Conservation (phyloP, 2,797 vertebrate species). For the Anguilla megastoma region DNA sequence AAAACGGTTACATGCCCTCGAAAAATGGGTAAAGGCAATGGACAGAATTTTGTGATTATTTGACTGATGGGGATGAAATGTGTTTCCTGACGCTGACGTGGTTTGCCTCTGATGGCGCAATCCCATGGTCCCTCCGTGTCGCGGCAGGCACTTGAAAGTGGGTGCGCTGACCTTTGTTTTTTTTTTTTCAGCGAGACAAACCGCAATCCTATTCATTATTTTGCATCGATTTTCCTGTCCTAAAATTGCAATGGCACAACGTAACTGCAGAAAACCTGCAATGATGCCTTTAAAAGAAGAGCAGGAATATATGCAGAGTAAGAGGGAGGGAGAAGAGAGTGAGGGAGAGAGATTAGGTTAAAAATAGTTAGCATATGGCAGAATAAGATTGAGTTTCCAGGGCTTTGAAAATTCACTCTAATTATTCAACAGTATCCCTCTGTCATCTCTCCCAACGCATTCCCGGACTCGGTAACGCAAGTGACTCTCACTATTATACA, state of each 20-base stretch:
- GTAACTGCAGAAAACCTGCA: conserved; percentile 58
- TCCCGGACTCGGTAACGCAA: conserved; percentile 80
- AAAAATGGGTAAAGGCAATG: background rate
- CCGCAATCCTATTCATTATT: conserved; percentile 53
- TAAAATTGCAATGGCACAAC: conserved; percentile 55
- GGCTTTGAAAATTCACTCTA: conserved; percentile 88
- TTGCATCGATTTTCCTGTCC: conserved; percentile 65
- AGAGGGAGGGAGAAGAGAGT: conserved; percentile 48
- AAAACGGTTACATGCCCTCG: background rate
- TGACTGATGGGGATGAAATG: conserved; percentile 50
- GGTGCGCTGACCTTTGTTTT: conserved; percentile 59
- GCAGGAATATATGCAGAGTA: conserved; percentile 42
- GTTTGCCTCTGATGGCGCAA: conserved; percentile 50
- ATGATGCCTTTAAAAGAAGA: conserved; percentile 46
- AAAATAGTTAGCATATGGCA: conserved; percentile 83
- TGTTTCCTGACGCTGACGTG: conserved; percentile 37
- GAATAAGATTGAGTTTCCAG: conserved; percentile 82
- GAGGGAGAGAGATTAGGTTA: conserved; percentile 71
- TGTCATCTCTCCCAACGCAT: conserved; percentile 83
- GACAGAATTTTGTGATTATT: conserved; percentile 41
- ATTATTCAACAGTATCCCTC: conserved; percentile 89
- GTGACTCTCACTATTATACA: conserved; percentile 92
- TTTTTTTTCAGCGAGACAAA: conserved; percentile 47
- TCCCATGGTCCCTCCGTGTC: conserved; percentile 41
- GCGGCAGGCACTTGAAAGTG: conserved; percentile 38